Evolutionary conservation across 2,113 vertebrate genomes (phyloP).

Genomic region (Astur gentilis): DNA sequence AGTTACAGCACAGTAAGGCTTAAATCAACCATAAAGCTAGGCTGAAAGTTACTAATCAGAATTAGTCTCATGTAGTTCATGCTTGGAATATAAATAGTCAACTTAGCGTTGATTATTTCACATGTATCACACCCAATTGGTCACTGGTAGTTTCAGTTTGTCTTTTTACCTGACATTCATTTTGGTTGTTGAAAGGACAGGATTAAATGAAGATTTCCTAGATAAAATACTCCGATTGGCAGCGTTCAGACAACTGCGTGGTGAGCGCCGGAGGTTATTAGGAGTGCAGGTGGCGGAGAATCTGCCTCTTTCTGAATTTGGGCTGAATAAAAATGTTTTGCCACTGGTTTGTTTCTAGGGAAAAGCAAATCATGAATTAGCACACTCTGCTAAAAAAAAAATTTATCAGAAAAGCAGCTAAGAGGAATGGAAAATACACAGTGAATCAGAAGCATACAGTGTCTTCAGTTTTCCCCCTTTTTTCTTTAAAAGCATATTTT

Average conservation of each 20-base stretch:
- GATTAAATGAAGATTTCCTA: slow-evolving; percentile 67
- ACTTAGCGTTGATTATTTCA: background rate
- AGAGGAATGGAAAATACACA: background rate
- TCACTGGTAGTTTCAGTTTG: background rate
- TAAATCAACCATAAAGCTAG: background rate
- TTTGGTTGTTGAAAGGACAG: slow-evolving; percentile 78
- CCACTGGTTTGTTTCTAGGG: slow-evolving; percentile 56
- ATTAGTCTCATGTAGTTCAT: background rate
- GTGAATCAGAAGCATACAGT: background rate
- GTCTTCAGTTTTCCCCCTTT: background rate
- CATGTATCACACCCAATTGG: background rate
- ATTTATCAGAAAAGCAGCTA: background rate
- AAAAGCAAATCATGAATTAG: background rate
- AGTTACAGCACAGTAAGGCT: background rate
- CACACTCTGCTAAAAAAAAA: background rate
- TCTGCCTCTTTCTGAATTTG: slow-evolving; percentile 49
- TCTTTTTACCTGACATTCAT: slow-evolving; percentile 87
- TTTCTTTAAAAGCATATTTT: background rate
- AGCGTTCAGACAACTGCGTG: background rate
- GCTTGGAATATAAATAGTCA: background rate
- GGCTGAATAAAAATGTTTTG: slow-evolving; percentile 73
- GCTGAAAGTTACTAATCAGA: background rate
- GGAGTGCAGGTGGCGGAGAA: slow-evolving; percentile 37
- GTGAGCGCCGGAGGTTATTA: slow-evolving; percentile 26
- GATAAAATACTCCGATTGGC: slow-evolving; percentile 49